Conservation (phyloP, 1,140 invertebrate genomes). For the Lordiphosa collinella region DNA sequence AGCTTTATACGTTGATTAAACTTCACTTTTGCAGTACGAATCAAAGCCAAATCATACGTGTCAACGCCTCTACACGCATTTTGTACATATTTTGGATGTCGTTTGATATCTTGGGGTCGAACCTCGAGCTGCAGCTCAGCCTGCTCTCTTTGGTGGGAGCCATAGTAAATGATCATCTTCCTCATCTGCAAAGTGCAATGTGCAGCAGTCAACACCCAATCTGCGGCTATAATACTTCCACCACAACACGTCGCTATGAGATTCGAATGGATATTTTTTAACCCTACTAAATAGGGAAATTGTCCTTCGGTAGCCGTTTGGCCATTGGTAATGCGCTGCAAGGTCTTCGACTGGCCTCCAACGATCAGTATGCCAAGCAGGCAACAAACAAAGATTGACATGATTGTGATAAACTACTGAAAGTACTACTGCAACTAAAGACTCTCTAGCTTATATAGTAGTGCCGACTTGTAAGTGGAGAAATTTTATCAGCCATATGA, state of each 20-base stretch:
- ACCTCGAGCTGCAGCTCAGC: background rate
- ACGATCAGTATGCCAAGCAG: too few species aligned
- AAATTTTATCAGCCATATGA: background rate
- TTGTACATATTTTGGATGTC: background rate
- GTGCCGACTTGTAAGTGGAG: background rate
- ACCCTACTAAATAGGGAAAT: background rate
- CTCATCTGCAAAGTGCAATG: accelerated
- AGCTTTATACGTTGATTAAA: background rate
- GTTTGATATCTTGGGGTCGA: background rate
- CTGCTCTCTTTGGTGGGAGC: background rate
- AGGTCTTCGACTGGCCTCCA: too few species aligned
- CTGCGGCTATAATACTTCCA: constrained; percentile 1
- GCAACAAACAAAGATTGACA: too few species aligned
- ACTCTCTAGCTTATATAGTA: background rate
- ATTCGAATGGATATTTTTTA: background rate
- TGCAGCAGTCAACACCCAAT: constrained; percentile 2
- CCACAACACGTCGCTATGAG: background rate
- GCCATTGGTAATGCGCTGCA: background rate
- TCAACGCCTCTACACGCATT: too few species aligned
- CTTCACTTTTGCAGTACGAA: background rate
- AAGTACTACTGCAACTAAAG: too few species aligned
- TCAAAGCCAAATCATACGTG: too few species aligned
- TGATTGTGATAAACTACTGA: background rate
- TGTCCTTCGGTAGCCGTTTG: background rate
- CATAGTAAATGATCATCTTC: background rate